phyloP scores from a whole-genome alignment of 2,113 vertebrate species.

The Thalassarche chlororhynchos region DNA sequence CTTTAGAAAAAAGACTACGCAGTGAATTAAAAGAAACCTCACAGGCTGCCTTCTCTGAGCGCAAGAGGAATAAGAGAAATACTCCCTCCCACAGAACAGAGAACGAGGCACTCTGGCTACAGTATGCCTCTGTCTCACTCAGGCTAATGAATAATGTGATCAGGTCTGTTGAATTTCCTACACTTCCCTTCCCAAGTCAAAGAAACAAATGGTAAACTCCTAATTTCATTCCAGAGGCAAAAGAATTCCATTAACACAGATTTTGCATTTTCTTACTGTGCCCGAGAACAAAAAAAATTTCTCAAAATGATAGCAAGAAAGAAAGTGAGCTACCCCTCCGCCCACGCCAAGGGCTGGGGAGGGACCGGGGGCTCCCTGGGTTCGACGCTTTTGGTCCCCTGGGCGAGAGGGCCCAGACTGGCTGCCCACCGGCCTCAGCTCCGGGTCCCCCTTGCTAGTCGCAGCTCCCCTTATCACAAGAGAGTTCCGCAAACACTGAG shows the following conservation, averaged over 20 bases:
- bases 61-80: neutral
- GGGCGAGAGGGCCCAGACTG: accelerated
- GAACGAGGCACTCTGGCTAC: neutral
- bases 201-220: neutral
- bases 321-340: neutral
- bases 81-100: neutral
- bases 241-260: neutral
- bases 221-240: neutral
- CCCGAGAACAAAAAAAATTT: neutral
- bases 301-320: neutral
- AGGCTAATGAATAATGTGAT: accelerated
- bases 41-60: neutral
- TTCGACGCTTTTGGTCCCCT: neutral
- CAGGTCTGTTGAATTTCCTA: neutral
- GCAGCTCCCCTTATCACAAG: neutral
- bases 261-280: neutral
- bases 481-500: neutral
- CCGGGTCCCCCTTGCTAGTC: accelerated
- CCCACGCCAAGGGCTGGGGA: too few relatives aligned
- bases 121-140: neutral
- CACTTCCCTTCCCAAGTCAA: neutral
- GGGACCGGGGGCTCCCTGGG: accelerated
- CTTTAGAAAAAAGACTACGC: neutral
- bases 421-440: neutral
- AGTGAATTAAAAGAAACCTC: neutral